These are phyloP conservation scores for Telmatherina bonti DNA, from an alignment of 2,797 vertebrate genomes.

Conservation along the genomic window DNA sequence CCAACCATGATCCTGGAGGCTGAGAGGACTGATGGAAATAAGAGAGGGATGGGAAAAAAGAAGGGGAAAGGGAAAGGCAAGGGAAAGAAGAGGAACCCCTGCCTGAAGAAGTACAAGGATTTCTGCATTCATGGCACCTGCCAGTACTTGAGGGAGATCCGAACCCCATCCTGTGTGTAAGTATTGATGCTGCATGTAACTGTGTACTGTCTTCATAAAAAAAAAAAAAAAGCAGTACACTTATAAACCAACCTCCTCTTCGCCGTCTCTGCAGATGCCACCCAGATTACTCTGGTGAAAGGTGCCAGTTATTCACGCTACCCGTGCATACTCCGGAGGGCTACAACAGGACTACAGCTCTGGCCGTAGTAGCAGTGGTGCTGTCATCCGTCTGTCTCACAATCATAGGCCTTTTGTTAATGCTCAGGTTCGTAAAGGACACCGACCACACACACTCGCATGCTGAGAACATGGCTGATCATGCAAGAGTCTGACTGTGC, in stretches of 20 bases:
- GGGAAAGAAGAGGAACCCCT: constrained; percentile 95
- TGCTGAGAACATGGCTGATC: neutral
- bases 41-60: constrained; percentile 83
- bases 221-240: neutral
- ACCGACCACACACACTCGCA: constrained; percentile 4
- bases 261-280: constrained; percentile 84
- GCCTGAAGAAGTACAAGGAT: constrained; percentile 92
- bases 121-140: constrained; percentile 96
- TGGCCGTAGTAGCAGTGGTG: constrained; percentile 93
- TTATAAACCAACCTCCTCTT: constrained; percentile 8
- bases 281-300: constrained; percentile 88
- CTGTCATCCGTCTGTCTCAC: constrained; percentile 93
- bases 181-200: constrained; percentile 59
- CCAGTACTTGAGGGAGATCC: constrained; percentile 87
- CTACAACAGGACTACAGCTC: constrained; percentile 91
- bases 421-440: constrained; percentile 87
- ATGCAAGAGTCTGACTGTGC: constrained; percentile 30
- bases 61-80: constrained; percentile 91
- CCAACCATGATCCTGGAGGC: constrained; percentile 75
- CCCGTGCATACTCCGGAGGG: constrained; percentile 74
- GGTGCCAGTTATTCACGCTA: constrained; percentile 89
- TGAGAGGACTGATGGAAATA: constrained; percentile 68
- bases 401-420: constrained; percentile 92
- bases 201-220: no score
- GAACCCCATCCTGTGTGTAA: constrained; percentile 90